phyloP scores from a whole-genome alignment of 1,140 invertebrate genomes.

The Trichonephila clavipes region DNA sequence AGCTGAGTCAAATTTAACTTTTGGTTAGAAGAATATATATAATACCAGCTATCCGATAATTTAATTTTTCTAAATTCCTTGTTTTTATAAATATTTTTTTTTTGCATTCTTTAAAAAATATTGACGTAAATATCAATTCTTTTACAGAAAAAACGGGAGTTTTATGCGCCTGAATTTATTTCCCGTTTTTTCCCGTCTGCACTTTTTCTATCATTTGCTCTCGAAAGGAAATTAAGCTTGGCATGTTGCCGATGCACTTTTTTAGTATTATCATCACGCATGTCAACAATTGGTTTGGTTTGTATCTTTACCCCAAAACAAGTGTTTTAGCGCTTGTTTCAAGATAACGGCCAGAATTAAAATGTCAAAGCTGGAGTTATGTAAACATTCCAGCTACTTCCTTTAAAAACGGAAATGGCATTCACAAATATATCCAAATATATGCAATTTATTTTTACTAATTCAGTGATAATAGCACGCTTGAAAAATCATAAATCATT shows the following conservation, averaged over 20 bases:
- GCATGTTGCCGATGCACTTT: background rate
- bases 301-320: background rate
- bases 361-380: background rate
- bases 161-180: background rate
- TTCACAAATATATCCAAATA: too few relatives aligned
- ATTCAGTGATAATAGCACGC: too few relatives aligned
- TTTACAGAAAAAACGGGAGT: background rate
- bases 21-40: background rate
- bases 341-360: background rate
- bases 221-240: background rate
- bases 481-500: too few relatives aligned
- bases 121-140: background rate
- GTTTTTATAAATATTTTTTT: background rate
- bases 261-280: slow-evolving; percentile 35
- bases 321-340: slow-evolving; percentile 33
- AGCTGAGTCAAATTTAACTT: background rate
- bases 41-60: background rate
- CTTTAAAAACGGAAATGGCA: too few relatives aligned
- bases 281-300: slow-evolving; percentile 27
- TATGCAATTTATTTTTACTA: too few relatives aligned
- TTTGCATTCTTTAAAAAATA: background rate
- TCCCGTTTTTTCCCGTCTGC: background rate
- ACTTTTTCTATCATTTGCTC: background rate
- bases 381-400: background rate
- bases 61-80: background rate